Percentiles rank a stretch among this genome's conserved stretches.
Evolutionary conservation across 2,113 vertebrate genomes (phyloP).

Genomic region (Stigmatopora nigra): DNA sequence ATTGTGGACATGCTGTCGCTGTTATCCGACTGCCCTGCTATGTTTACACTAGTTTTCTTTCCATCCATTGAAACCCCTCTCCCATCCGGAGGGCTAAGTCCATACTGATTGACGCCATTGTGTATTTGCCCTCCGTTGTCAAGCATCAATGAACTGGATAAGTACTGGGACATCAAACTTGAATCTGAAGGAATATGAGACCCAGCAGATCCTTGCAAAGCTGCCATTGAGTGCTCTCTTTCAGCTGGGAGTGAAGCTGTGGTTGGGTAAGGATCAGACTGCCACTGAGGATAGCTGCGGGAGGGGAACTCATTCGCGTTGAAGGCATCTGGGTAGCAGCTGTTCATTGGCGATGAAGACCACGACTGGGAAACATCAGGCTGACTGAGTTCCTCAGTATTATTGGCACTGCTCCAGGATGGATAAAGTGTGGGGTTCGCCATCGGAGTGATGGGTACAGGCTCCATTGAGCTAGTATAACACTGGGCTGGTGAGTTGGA

Average conservation of each 20-base stretch:
- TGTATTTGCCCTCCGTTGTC: conserved; percentile 67
- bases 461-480: conserved; percentile 71
- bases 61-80: conserved; percentile 42
- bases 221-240: conserved; percentile 52
- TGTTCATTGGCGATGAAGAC: conserved; percentile 61
- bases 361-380: conserved; percentile 63
- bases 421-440: conserved; percentile 72
- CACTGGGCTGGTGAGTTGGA: conserved; percentile 48
- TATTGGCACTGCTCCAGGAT: conserved; percentile 64
- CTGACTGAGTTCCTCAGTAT: conserved; percentile 53
- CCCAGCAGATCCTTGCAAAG: conserved; percentile 40
- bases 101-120: conserved; percentile 68
- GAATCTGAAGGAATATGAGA: conserved; percentile 57
- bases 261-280: conserved; percentile 52
- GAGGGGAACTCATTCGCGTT: conserved; percentile 59
- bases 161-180: conserved; percentile 72
- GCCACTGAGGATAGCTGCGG: conserved; percentile 60
- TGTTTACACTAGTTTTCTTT: conserved; percentile 46
- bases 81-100: conserved; percentile 54
- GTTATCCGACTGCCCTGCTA: conserved; percentile 48
- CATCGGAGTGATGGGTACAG: conserved; percentile 70
- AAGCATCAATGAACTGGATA: conserved; percentile 72
- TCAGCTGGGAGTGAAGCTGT: conserved; percentile 43
- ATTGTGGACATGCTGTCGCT: conserved; percentile 54
- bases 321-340: conserved; percentile 61